Conservation (phyloP, 2,797 vertebrate genomes). For the Ceyx erithaca region DNA sequence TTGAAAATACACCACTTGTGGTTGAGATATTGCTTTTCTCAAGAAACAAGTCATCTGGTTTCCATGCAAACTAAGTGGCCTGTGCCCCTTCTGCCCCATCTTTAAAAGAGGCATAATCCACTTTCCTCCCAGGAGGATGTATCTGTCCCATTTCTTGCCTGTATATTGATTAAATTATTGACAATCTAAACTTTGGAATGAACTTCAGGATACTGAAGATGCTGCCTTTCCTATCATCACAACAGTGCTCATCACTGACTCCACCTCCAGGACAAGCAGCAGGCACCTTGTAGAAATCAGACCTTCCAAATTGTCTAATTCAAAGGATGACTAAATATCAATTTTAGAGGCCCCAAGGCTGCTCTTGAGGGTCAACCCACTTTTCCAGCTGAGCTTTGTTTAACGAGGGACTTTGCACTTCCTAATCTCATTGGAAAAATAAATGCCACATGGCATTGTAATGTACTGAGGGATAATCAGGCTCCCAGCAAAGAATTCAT, state of each 20-base stretch:
- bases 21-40: not conserved
- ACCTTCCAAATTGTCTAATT: constrained; percentile 28
- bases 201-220: not conserved
- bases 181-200: not conserved
- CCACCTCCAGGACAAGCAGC: rapidly evolving
- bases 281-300: not conserved
- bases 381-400: constrained; percentile 31
- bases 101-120: not conserved
- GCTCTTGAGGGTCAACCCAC: not conserved
- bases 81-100: not conserved
- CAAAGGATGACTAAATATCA: constrained; percentile 24
- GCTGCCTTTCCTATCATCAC: not conserved
- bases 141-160: not conserved
- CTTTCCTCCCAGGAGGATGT: not conserved
- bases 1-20: not conserved
- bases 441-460: constrained; percentile 40
- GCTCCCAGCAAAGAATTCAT: constrained; percentile 26
- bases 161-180: not conserved
- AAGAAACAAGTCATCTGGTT: not conserved
- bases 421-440: constrained; percentile 48
- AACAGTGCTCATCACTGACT: not conserved
- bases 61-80: not conserved
- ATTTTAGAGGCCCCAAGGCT: not conserved
- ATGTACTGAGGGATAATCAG: not conserved
- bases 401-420: constrained; percentile 43